A percentile compares a stretch with the other conserved stretches of the same genome.
These are phyloP conservation scores for Chrysina gloriosa DNA, from an alignment of 2,888 invertebrate species.

Conservation along the genomic window DNA sequence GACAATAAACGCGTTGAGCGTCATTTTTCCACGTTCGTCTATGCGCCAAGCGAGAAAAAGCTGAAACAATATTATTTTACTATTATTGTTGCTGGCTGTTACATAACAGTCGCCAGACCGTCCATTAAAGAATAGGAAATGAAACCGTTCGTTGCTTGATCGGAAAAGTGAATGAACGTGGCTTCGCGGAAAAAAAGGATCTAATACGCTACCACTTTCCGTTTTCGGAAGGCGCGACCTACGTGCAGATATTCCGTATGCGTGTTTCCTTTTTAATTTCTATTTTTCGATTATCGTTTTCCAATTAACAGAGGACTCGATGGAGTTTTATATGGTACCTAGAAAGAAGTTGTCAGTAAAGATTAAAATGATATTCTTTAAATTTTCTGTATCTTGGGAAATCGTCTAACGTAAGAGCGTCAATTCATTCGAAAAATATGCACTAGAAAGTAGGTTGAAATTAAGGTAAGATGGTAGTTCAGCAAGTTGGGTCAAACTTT, in stretches of 20 bases:
- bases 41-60: constrained; percentile 14
- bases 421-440: too few relatives aligned
- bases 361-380: too few relatives aligned
- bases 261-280: constrained; percentile 34
- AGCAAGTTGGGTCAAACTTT: too few relatives aligned
- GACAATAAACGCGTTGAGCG: not conserved
- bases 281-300: constrained; percentile 2
- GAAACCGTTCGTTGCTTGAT: constrained; percentile 28
- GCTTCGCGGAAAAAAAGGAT: constrained; percentile 34
- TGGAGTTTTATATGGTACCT: too few relatives aligned
- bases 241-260: constrained; percentile 35
- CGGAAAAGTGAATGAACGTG: constrained; percentile 44
- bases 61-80: constrained; percentile 39
- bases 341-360: too few relatives aligned
- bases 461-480: too few relatives aligned
- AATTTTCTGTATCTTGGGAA: too few relatives aligned
- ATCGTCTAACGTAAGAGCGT: too few relatives aligned
- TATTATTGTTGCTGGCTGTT: constrained; percentile 34
- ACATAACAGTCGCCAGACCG: constrained; percentile 29
- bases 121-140: constrained; percentile 42
- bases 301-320: not conserved
- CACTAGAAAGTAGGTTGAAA: too few relatives aligned
- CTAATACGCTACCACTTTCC: constrained; percentile 35
- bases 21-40: constrained; percentile 16
- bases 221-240: constrained; percentile 26